Conservation (phyloP, 1,140 invertebrate species). For the Trachymyrmex septentrionalis region DNA sequence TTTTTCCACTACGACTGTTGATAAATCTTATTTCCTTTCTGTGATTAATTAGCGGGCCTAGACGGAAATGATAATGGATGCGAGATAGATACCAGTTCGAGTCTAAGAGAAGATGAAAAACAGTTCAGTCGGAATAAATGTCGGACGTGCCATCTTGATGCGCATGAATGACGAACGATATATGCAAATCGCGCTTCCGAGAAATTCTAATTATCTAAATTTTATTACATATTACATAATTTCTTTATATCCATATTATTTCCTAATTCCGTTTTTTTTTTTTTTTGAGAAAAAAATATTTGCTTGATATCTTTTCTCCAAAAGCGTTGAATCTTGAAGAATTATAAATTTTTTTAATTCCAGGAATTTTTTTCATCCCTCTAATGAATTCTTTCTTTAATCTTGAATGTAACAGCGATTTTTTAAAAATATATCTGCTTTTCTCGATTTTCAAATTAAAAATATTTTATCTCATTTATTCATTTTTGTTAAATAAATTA, state of each 20-base stretch:
- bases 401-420: conserved; percentile 17
- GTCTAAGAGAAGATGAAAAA: conserved; percentile 48
- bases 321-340: neutral
- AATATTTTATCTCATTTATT: conserved; percentile 39
- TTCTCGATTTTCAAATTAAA: conserved; percentile 34
- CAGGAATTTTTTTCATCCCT: neutral
- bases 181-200: conserved; percentile 33
- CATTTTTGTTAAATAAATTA: conserved; percentile 26
- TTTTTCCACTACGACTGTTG: conserved; percentile 68
- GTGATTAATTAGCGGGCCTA: conserved; percentile 64
- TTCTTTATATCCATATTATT: conserved; percentile 23
- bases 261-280: neutral
- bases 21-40: conserved; percentile 42
- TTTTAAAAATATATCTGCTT: neutral
- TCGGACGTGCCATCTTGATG: conserved; percentile 59
- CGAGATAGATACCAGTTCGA: conserved; percentile 40
- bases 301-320: neutral
- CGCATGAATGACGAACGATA: conserved; percentile 51
- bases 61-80: conserved; percentile 50
- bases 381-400: conserved; percentile 5
- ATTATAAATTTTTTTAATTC: neutral
- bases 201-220: conserved; percentile 55
- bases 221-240: conserved; percentile 42
- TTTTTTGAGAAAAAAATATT: neutral
- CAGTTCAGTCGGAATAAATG: conserved; percentile 52